These are phyloP conservation scores for Ostrea edulis DNA, from an alignment of 1,140 invertebrate species.

Conservation along the genomic window DNA sequence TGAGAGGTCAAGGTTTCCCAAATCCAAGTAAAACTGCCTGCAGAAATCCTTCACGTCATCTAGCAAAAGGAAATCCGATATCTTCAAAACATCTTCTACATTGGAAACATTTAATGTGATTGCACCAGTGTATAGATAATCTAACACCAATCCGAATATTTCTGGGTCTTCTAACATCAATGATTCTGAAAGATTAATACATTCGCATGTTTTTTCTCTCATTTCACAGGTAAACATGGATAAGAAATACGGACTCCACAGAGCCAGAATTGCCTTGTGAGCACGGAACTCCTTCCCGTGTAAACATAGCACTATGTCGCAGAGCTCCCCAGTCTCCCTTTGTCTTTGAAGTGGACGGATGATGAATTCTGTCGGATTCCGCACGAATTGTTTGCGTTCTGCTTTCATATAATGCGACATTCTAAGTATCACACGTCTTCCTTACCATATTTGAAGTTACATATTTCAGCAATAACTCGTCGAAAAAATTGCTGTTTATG, in stretches of 20 bases:
- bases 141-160: conserved; percentile 85
- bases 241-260: conserved; percentile 77
- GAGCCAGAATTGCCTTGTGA: conserved; percentile 73
- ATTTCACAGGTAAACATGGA: conserved; percentile 78
- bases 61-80: conserved; percentile 83
- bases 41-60: conserved; percentile 79
- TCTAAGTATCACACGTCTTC: background rate
- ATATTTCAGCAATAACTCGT: background rate
- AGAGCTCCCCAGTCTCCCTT: conserved; percentile 76
- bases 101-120: conserved; percentile 85
- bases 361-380: conserved; percentile 71
- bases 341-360: conserved; percentile 72
- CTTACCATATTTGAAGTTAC: background rate
- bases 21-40: conserved; percentile 74
- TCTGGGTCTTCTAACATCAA: conserved; percentile 81
- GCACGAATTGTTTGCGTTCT: conserved; percentile 71
- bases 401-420: conserved; percentile 76
- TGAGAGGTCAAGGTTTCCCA: conserved; percentile 74
- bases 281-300: conserved; percentile 70
- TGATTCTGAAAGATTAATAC: conserved; percentile 84
- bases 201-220: conserved; percentile 82
- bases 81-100: conserved; percentile 86
- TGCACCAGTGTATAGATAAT: conserved; percentile 94
- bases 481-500: background rate
- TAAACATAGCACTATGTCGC: conserved; percentile 72